Evolutionary conservation across 2,113 vertebrate genomes (phyloP).

Genomic region (Penelope pileata): DNA sequence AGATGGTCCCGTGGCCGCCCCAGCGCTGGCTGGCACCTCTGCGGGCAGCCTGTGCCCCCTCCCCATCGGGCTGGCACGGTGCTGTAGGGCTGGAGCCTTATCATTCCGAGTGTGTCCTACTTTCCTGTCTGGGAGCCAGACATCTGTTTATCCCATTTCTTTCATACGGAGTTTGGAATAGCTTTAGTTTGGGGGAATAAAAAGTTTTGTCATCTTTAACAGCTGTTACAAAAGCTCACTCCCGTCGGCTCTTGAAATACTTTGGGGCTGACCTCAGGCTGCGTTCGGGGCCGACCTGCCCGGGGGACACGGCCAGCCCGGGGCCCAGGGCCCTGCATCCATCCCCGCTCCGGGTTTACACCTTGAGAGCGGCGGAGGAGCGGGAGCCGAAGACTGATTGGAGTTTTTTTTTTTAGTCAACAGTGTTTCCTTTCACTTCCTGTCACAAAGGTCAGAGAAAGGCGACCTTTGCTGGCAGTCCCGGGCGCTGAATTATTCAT

Average conservation of each 20-base stretch:
- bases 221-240: slow-evolving; percentile 96
- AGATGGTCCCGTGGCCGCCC: slow-evolving; percentile 92
- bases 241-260: slow-evolving; percentile 88
- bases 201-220: slow-evolving; percentile 91
- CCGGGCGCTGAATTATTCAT: slow-evolving; percentile 96
- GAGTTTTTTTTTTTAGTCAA: slow-evolving; percentile 88
- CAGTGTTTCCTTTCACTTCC: slow-evolving; percentile 98
- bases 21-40: slow-evolving; percentile 92
- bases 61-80: slow-evolving; percentile 94
- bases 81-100: slow-evolving; percentile 96
- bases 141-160: slow-evolving; percentile 99
- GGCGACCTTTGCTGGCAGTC: slow-evolving; percentile 94
- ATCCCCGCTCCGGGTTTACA: slow-evolving; percentile 48
- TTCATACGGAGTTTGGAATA: slow-evolving; percentile 84
- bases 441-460: slow-evolving; percentile 97
- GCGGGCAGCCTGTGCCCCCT: slow-evolving; percentile 89
- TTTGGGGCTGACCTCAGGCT: slow-evolving; percentile 86
- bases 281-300: no score
- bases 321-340: no score
- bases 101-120: slow-evolving; percentile 99
- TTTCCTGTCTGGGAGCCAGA: slow-evolving; percentile 99
- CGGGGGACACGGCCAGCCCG: no score
- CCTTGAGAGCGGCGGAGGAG: slow-evolving; percentile 80
- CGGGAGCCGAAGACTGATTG: slow-evolving; percentile 83
- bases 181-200: slow-evolving; percentile 73